Conservation (phyloP, 2,113 vertebrate genomes). For the Perca flavescens region DNA sequence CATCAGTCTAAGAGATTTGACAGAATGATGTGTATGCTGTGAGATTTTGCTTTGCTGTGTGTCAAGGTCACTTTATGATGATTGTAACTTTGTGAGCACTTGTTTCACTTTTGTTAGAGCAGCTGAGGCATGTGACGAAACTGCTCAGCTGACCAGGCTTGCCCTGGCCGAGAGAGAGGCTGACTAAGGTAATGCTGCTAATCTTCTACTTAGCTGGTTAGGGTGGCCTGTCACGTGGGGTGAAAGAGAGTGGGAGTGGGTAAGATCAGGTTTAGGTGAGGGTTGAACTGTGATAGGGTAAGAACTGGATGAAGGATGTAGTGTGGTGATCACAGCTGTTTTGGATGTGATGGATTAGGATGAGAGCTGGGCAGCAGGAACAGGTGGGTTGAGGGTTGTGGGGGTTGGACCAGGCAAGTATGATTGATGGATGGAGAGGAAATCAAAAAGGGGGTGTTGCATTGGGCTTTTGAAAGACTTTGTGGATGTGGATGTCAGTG, state of each 20-base stretch:
- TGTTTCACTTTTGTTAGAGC: constrained; percentile 42
- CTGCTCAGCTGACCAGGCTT: constrained; percentile 71
- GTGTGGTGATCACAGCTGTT: constrained; percentile 40
- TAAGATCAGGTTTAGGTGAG: constrained; percentile 38
- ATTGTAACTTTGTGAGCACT: constrained; percentile 16
- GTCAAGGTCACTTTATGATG: constrained; percentile 20
- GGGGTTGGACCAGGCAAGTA: constrained; percentile 1
- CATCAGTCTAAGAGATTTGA: neutral
- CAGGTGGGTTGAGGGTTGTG: constrained; percentile 40
- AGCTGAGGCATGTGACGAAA: constrained; percentile 42
- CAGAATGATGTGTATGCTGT: neutral
- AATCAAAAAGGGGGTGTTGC: constrained; percentile 4
- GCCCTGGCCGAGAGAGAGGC: constrained; percentile 38
- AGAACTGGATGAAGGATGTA: constrained; percentile 22
- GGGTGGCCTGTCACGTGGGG: constrained; percentile 62
- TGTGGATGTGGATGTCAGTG: neutral
- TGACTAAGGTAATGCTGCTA: constrained; percentile 74
- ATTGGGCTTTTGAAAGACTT: constrained; percentile 9
- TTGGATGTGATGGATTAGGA: constrained; percentile 50
- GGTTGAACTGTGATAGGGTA: constrained; percentile 36
- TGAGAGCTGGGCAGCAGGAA: constrained; percentile 38
- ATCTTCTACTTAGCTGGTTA: constrained; percentile 78
- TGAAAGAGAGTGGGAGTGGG: constrained; percentile 4
- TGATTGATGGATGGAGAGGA: constrained; percentile 38
- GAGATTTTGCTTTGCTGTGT: neutral